A percentile compares a stretch with the other conserved stretches of the same genome.
phyloP scores from a whole-genome alignment of 2,797 vertebrate genomes.

The Pangasius sanitwongsei region DNA sequence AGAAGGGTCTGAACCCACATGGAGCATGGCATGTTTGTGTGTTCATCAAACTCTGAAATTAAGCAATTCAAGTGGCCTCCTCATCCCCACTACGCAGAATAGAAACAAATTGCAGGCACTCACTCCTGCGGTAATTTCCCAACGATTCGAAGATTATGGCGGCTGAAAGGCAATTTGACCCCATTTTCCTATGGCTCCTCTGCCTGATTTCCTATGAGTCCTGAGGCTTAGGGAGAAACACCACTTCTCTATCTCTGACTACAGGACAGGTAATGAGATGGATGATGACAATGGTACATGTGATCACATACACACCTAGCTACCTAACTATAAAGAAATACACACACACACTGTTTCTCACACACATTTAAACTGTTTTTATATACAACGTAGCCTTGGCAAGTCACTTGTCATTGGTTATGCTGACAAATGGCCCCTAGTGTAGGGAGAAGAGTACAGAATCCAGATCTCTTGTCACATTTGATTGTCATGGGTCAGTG shows the following conservation, averaged over 20 bases:
- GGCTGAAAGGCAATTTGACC: slow-evolving; percentile 76
- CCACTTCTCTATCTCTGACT: slow-evolving; percentile 48
- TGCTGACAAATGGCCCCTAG: slow-evolving; percentile 20
- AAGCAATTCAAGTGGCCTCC: slow-evolving; percentile 63
- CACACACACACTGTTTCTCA: background rate
- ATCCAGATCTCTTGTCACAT: slow-evolving; percentile 37
- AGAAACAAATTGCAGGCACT: slow-evolving; percentile 61
- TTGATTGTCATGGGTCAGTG: slow-evolving; percentile 40
- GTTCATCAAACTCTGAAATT: slow-evolving; percentile 67
- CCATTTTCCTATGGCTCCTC: slow-evolving; percentile 70
- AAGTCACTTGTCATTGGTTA: slow-evolving; percentile 10
- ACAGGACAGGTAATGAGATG: slow-evolving; percentile 41
- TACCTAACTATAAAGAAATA: background rate
- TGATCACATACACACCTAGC: background rate
- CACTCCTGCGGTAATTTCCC: slow-evolving; percentile 64
- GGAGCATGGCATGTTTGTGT: slow-evolving; percentile 58
- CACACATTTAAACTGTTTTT: slow-evolving; percentile 23
- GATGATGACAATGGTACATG: slow-evolving; percentile 35
- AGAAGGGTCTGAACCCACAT: slow-evolving; percentile 41
- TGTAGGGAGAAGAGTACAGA: slow-evolving; percentile 16
- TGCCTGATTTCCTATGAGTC: slow-evolving; percentile 67
- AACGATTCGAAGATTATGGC: slow-evolving; percentile 75
- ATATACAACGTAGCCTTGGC: slow-evolving; percentile 5
- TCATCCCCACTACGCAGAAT: slow-evolving; percentile 57
- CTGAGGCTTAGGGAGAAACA: slow-evolving; percentile 38